A percentile compares a stretch with the other conserved stretches of the same genome.
Conservation (phyloP, 2,888 invertebrate species). For the Petrolisthes manimaculis region DNA sequence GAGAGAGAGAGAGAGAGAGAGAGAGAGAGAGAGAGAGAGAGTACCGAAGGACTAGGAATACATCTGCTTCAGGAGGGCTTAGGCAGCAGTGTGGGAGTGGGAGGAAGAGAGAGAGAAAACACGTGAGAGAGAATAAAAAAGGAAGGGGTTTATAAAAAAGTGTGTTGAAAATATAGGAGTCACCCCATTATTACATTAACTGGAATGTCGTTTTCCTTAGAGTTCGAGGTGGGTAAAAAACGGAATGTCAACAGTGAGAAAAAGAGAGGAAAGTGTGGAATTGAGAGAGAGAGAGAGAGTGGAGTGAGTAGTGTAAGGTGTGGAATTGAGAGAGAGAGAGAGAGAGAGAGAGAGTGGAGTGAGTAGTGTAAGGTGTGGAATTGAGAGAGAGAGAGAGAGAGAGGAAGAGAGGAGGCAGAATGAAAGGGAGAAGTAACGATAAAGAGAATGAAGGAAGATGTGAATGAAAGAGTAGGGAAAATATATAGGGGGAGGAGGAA, state of each 20-base stretch:
- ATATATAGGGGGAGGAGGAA: neutral
- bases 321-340: neutral
- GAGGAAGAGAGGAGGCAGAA: neutral
- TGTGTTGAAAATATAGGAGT: too few species aligned
- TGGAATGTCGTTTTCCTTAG: too few species aligned
- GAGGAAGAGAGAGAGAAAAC: neutral
- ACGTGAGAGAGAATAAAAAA: too few species aligned
- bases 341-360: neutral
- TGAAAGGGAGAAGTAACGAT: neutral
- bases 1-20: too few species aligned
- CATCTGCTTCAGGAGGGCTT: neutral
- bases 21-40: too few species aligned
- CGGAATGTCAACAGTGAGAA: neutral
- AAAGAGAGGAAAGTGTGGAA: neutral
- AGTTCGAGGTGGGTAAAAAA: too few species aligned
- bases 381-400: neutral
- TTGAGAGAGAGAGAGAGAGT: neutral
- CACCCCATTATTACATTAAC: too few species aligned
- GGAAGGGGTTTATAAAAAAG: too few species aligned
- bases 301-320: neutral
- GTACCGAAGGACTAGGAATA: too few species aligned
- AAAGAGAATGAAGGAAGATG: neutral
- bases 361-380: neutral
- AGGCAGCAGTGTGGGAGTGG: neutral
- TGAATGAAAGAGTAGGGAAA: neutral